A percentile compares a stretch with the other conserved stretches of the same genome.
Evolutionary conservation across 2,113 vertebrate species (phyloP).

Genomic region (Entomyzon cyanotis): DNA sequence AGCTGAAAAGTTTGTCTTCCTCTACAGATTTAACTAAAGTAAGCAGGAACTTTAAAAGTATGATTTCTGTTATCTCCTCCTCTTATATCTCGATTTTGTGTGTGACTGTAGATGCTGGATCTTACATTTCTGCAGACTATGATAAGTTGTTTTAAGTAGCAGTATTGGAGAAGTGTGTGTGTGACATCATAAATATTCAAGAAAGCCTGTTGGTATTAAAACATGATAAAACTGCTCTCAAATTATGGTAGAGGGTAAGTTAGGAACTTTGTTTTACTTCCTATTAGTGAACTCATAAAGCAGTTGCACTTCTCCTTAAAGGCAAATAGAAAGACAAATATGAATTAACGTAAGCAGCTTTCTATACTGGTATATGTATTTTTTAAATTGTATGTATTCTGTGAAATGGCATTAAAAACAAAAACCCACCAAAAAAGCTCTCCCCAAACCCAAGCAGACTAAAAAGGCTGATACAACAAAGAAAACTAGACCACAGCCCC

Average conservation of each 20-base stretch:
- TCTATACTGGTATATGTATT: not conserved
- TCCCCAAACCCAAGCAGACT: not conserved
- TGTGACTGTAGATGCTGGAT: not conserved
- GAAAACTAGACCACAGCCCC: not conserved
- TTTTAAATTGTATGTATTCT: not conserved
- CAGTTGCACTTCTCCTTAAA: not conserved
- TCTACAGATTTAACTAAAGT: not conserved
- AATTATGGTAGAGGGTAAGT: not conserved
- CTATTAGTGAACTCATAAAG: not conserved
- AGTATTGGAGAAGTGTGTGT: not conserved
- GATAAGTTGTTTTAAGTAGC: not conserved
- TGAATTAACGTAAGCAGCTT: accelerated
- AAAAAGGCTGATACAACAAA: not conserved
- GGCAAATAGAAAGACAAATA: not conserved
- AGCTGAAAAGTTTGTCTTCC: not conserved
- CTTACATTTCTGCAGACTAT: not conserved
- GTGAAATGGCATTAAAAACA: not conserved
- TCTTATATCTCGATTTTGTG: not conserved
- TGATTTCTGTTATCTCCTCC: not conserved
- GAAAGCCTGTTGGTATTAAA: not conserved
- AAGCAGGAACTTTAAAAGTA: not conserved
- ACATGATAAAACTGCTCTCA: not conserved
- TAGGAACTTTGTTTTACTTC: not conserved
- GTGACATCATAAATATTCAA: not conserved
- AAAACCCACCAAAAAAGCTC: not conserved